Evolutionary conservation across 2,888 invertebrate species (phyloP), one percentile per base, ranked within the genome.

Genomic region (Lumbricus terrestris): DNA sequence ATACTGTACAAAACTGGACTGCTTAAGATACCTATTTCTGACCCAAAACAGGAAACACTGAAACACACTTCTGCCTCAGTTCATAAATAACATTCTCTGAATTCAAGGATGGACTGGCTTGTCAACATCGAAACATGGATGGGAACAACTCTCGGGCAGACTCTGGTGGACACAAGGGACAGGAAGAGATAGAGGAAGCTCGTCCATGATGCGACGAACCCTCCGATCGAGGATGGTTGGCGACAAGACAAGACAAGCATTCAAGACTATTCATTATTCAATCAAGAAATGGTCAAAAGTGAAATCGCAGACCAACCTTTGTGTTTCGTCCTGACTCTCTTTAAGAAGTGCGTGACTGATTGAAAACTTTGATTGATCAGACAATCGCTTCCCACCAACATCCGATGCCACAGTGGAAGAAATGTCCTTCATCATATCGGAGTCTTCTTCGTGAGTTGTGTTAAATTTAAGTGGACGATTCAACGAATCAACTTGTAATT

Each of bases 381-480:
- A n/a, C 8, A 69, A 29, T 47, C 6, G 20, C 15, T 23, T 47
- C n/a, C n/a, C n/a, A 69, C n/a, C 69, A 23, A 20, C 20, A 20
- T 6, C 35, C 16, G 85, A 85, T 37, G 37, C 34, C 37, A 1
- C 23, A 23, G 1, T 23, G 35, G 34, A 3, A 20, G 1, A 35
- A 3, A 18, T 0, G 23, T 85, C 85, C 34, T 85, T 13, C 85
- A 35, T 15, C 13, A 85, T 37, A 33, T 85, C 16, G 6, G 85
- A 37, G 8, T 23, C 37, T 35, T 85, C 85, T 29, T n/a, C n/a
- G n/a, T 18, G 15, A 23, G 34, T 85, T 33, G 85, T 35, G 85
- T 85, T 85, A 85, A 85, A 85, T 33, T 35, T 85, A 85, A 85
- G 20, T 23, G 85, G 85, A 85, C 37, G 34, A 85, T 85, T 85